Percentiles rank a stretch among this genome's conserved stretches.
These are phyloP conservation scores for Pedetes capensis DNA, from an alignment of 2,113 vertebrate genomes.

Conservation along the genomic window DNA sequence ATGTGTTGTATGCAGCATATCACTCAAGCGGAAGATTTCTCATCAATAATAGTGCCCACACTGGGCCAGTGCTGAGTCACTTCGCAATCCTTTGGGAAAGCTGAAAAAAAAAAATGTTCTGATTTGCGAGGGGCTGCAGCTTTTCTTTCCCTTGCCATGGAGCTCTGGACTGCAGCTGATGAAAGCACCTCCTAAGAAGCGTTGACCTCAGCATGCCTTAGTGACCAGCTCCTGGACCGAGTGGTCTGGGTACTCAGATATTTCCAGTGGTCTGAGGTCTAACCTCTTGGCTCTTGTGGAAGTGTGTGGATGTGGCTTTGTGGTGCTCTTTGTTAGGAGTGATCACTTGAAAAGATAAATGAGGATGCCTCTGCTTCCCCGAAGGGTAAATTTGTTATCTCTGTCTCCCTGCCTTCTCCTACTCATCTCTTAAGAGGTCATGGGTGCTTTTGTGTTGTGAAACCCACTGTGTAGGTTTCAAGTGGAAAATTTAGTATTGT, in stretches of 20 bases:
- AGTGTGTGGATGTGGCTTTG: conserved; percentile 56
- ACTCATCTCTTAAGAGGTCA: conserved; percentile 54
- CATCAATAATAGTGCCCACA: conserved; percentile 59
- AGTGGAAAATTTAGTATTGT: conserved; percentile 30
- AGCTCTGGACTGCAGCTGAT: conserved; percentile 57
- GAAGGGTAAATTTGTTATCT: conserved; percentile 57
- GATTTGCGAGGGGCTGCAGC: background rate
- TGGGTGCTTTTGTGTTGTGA: conserved; percentile 54
- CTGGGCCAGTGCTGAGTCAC: conserved; percentile 61
- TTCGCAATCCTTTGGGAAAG: conserved; percentile 69
- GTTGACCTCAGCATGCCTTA: conserved; percentile 20
- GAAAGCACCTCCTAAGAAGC: background rate
- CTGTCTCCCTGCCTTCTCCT: conserved; percentile 39
- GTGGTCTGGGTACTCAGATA: background rate
- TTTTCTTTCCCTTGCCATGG: conserved; percentile 45
- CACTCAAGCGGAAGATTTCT: conserved; percentile 51
- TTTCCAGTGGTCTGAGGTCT: background rate
- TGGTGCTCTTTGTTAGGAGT: conserved; percentile 56
- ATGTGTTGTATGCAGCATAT: conserved; percentile 49
- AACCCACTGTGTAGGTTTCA: conserved; percentile 13
- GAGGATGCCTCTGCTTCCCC: conserved; percentile 29
- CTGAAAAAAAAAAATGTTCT: conserved; percentile 47
- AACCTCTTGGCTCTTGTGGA: background rate
- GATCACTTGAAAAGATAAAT: conserved; percentile 59
- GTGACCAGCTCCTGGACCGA: background rate